Conservation (phyloP, 2,888 invertebrate genomes). For the Xanthia icteritia region DNA sequence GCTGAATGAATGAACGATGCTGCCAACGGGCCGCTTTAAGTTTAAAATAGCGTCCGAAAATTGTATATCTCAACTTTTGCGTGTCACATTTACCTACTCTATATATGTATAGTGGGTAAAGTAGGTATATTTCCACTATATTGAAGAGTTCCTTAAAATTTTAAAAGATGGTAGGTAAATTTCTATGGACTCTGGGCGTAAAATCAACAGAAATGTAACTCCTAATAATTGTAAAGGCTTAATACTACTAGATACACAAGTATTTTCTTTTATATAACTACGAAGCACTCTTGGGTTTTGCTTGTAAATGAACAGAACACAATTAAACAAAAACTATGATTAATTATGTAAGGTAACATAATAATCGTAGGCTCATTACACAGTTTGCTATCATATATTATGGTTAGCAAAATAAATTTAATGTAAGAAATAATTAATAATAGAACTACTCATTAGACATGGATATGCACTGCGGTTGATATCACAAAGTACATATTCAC, state of each 20-base stretch:
- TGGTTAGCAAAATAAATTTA: slow-evolving; percentile 44
- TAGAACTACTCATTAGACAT: slow-evolving; percentile 45
- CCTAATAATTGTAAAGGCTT: slow-evolving; percentile 45
- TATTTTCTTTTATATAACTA: slow-evolving; percentile 40
- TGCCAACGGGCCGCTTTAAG: slow-evolving; percentile 48
- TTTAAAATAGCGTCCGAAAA: slow-evolving; percentile 49
- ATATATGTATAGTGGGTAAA: slow-evolving; percentile 46
- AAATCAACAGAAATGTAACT: slow-evolving; percentile 46
- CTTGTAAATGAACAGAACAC: slow-evolving; percentile 45
- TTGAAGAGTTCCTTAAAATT: slow-evolving; percentile 44
- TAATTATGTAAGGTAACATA: slow-evolving; percentile 45
- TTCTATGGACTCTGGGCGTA: slow-evolving; percentile 44
- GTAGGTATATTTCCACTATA: slow-evolving; percentile 44
- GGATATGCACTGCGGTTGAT: slow-evolving; percentile 44
- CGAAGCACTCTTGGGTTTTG: slow-evolving; percentile 41
- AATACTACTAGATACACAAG: slow-evolving; percentile 43
- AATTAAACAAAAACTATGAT: slow-evolving; percentile 45
- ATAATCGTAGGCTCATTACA: slow-evolving; percentile 45
- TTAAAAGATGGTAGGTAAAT: slow-evolving; percentile 45
- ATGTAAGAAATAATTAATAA: slow-evolving; percentile 44
- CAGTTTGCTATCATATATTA: slow-evolving; percentile 45
- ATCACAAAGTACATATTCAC: slow-evolving; percentile 45
- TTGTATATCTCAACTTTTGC: slow-evolving; percentile 48
- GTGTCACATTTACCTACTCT: slow-evolving; percentile 49
- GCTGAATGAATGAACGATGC: slow-evolving; percentile 44